Evolutionary conservation across 30 jellyfish, hydroid and myxozoan genomes (phyloP).

Genomic region (Hydractinia symbiolongicarpus): DNA sequence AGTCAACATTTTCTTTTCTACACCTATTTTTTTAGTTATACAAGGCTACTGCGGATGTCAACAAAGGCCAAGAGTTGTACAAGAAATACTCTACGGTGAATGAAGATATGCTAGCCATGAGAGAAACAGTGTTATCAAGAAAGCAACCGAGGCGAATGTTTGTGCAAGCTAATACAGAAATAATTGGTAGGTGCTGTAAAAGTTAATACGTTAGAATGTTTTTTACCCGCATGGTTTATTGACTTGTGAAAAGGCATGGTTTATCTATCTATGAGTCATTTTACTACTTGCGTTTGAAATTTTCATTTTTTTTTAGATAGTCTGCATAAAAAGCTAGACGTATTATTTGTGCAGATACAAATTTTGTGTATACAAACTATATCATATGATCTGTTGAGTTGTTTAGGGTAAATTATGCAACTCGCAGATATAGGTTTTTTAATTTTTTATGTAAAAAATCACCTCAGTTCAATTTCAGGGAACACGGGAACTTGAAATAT

Average conservation of each 20-base stretch:
- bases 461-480: too few relatives aligned
- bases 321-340: too few relatives aligned
- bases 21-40: slow-evolving; percentile 40
- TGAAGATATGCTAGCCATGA: slow-evolving; percentile 38
- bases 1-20: neutral
- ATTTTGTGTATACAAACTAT: too few relatives aligned
- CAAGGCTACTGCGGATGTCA: slow-evolving; percentile 87
- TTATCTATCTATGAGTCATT: neutral
- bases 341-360: too few relatives aligned
- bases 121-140: slow-evolving; percentile 76
- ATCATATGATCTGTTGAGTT: too few relatives aligned
- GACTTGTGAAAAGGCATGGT: neutral
- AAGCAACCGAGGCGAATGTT: slow-evolving; percentile 86
- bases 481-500: too few relatives aligned
- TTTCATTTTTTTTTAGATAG: too few relatives aligned
- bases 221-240: too few relatives aligned
- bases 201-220: neutral
- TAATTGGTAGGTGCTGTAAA: slow-evolving; percentile 31
- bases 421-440: too few relatives aligned
- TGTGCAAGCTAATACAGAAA: slow-evolving; percentile 83
- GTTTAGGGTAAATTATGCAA: too few relatives aligned
- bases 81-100: slow-evolving; percentile 59
- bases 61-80: slow-evolving; percentile 75
- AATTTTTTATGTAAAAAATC: too few relatives aligned
- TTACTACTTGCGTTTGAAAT: neutral